phyloP scores from a whole-genome alignment of 2,888 invertebrate species.

The Odontocolon sp. region DNA sequence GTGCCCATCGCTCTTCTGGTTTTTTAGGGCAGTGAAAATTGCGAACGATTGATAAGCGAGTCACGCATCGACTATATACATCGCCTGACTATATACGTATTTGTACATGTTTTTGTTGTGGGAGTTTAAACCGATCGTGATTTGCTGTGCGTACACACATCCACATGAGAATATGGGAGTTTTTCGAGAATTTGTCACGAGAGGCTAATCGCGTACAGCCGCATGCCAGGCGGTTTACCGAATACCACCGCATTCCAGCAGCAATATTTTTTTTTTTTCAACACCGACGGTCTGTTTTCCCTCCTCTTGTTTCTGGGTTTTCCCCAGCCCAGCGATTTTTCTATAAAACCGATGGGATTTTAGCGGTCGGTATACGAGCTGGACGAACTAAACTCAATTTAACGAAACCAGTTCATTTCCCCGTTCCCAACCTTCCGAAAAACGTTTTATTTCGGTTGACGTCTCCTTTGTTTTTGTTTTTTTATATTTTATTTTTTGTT shows the following conservation, averaged over 20 bases:
- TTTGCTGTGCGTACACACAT: neutral
- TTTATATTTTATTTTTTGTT: neutral
- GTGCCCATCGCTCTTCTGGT: too few species aligned
- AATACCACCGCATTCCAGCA: neutral
- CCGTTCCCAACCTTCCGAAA: neutral
- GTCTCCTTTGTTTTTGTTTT: neutral
- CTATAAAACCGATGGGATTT: neutral
- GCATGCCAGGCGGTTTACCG: neutral
- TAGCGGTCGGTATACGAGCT: neutral
- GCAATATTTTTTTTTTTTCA: slow-evolving; percentile 4
- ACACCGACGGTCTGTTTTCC: neutral
- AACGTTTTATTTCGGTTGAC: neutral
- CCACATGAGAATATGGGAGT: neutral
- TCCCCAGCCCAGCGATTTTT: neutral
- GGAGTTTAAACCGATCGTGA: neutral
- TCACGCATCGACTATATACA: too few species aligned
- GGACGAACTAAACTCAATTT: neutral
- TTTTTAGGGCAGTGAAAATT: too few species aligned
- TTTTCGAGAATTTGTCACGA: slow-evolving; percentile 12
- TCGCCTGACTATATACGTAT: neutral
- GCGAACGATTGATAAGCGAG: too few species aligned
- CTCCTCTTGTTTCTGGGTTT: neutral
- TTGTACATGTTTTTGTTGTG: neutral
- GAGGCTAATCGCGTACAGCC: neutral
- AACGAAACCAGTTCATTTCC: neutral